Evolutionary conservation across 2,888 invertebrate species (phyloP).

Genomic region (Dyspetes luteomarginatus): DNA sequence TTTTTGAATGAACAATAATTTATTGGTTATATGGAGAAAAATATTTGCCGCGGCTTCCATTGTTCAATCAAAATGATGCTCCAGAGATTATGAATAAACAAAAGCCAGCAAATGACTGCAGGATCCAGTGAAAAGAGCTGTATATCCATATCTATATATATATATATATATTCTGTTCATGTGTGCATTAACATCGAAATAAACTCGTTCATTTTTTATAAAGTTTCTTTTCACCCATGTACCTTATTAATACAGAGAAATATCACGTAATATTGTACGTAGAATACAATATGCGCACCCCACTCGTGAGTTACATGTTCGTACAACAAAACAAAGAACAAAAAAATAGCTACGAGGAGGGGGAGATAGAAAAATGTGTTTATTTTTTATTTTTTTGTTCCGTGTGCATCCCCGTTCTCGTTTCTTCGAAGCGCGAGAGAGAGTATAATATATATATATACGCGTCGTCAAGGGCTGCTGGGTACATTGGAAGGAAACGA

Average conservation of each 20-base stretch:
- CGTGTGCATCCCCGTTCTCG: neutral
- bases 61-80: neutral
- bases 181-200: neutral
- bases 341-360: neutral
- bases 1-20: neutral
- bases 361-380: neutral
- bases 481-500: neutral
- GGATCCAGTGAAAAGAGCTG: neutral
- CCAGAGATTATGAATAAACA: neutral
- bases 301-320: neutral
- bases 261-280: neutral
- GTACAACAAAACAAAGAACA: neutral
- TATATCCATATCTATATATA: neutral
- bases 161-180: neutral
- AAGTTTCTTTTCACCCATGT: neutral
- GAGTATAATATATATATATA: conserved; percentile 1
- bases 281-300: neutral
- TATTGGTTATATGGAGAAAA: neutral
- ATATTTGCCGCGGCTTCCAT: neutral
- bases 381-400: neutral
- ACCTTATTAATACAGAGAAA: neutral
- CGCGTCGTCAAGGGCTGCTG: neutral
- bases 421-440: neutral
- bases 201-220: neutral
- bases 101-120: neutral